These are phyloP conservation scores for Hirudinaria manillensis DNA, from an alignment of 2,888 invertebrate genomes.

Conservation along the genomic window DNA sequence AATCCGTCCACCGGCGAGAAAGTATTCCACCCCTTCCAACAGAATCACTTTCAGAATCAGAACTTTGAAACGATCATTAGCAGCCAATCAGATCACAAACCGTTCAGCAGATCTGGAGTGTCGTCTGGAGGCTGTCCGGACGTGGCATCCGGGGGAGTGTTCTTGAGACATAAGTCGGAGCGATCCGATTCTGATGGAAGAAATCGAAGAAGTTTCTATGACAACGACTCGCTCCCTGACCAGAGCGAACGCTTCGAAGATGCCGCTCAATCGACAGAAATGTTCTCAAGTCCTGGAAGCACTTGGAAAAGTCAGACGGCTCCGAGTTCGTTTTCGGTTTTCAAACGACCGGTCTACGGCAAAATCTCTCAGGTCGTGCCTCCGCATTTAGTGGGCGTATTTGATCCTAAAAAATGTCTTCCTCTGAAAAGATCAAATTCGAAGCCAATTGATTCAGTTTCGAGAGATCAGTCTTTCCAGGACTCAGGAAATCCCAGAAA, in stretches of 20 bases:
- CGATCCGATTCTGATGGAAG: neutral
- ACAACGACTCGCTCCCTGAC: slow-evolving; percentile 3
- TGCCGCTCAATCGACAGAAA: neutral
- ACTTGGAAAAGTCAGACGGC: neutral
- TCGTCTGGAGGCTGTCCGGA: neutral
- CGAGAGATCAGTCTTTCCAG: neutral
- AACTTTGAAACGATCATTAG: neutral
- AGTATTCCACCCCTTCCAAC: neutral
- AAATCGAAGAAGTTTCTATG: neutral
- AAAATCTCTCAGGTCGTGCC: slow-evolving; percentile 29
- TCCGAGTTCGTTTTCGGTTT: neutral
- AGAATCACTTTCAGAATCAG: neutral
- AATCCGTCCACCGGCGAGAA: neutral
- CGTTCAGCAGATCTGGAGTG: too few relatives aligned
- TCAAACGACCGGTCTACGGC: slow-evolving; percentile 14
- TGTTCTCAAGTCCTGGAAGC: neutral
- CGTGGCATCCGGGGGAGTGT: neutral
- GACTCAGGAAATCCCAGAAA: neutral
- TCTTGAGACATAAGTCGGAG: neutral
- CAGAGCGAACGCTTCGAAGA: neutral
- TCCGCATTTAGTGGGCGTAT: slow-evolving; percentile 33
- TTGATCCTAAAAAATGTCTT: slow-evolving; percentile 29
- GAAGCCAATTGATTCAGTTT: neutral
- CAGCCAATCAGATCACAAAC: too few relatives aligned
- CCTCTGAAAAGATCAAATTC: neutral